These are phyloP conservation scores for Columba janthina DNA, from an alignment of 2,113 vertebrate genomes.

Conservation along the genomic window DNA sequence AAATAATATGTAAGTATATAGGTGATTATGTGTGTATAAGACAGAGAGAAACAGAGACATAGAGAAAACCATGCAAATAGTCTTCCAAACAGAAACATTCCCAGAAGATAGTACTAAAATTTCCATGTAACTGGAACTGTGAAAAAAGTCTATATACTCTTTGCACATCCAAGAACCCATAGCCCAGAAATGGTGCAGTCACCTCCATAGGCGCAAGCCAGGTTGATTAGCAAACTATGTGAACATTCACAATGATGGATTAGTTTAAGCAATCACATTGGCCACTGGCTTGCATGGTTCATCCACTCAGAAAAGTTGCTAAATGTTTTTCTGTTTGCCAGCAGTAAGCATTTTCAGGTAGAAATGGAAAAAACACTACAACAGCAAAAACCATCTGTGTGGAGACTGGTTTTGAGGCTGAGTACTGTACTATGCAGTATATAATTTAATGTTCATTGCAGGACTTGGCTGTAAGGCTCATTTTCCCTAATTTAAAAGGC, in stretches of 20 bases:
- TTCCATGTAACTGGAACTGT: not conserved
- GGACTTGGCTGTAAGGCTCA: not conserved
- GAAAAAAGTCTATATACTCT: not conserved
- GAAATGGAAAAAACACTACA: not conserved
- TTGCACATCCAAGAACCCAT: not conserved
- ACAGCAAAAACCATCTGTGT: not conserved
- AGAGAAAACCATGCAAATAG: not conserved
- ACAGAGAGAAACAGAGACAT: not conserved
- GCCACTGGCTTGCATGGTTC: not conserved
- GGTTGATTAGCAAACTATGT: not conserved
- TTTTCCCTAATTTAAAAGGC: not conserved
- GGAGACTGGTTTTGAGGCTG: not conserved
- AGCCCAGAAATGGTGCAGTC: not conserved
- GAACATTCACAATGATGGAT: not conserved
- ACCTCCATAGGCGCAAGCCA: not conserved
- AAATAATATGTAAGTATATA: not conserved
- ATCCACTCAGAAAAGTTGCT: not conserved
- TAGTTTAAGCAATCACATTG: not conserved
- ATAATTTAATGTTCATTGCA: not conserved
- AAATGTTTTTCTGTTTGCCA: not conserved
- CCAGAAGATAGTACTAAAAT: not conserved
- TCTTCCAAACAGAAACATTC: not conserved
- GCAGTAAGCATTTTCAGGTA: not conserved
- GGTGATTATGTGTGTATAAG: not conserved
- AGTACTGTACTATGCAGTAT: not conserved